Conservation (phyloP, 2,888 invertebrate species). For the Cataglyphis livida region DNA sequence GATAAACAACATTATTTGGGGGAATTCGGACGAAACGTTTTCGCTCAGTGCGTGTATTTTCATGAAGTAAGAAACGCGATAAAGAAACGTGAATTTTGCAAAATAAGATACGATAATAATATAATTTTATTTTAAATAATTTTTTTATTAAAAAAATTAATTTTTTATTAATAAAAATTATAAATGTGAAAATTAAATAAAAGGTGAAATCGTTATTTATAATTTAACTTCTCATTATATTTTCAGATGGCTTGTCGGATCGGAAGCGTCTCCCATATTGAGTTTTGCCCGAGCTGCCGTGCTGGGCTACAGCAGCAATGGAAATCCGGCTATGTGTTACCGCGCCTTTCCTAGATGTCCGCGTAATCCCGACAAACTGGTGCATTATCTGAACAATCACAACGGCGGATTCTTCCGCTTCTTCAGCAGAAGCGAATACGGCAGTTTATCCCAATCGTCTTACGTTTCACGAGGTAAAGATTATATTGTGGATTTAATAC, state of each 20-base stretch:
- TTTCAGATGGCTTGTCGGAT: slow-evolving; percentile 88
- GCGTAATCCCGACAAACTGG: slow-evolving; percentile 90
- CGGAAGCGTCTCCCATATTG: slow-evolving; percentile 89
- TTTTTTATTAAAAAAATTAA: no score
- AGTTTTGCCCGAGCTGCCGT: slow-evolving; percentile 92
- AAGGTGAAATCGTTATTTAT: not conserved
- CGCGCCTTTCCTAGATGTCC: slow-evolving; percentile 92
- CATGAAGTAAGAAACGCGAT: not conserved
- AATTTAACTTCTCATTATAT: not conserved
- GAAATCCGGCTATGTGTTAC: slow-evolving; percentile 88
- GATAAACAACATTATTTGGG: slow-evolving; percentile 74
- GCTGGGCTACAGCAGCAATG: slow-evolving; percentile 90
- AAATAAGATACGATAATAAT: not conserved
- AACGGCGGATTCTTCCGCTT: slow-evolving; percentile 95
- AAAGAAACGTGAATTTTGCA: not conserved
- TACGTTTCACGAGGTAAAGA: slow-evolving; percentile 31
- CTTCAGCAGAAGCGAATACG: slow-evolving; percentile 86
- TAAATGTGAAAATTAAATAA: slow-evolving; percentile 85
- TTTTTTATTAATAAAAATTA: slow-evolving; percentile 55
- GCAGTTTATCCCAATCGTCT: not conserved
- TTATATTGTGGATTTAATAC: not conserved
- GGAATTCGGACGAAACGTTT: slow-evolving; percentile 83
- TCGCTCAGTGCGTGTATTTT: slow-evolving; percentile 87
- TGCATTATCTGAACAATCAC: slow-evolving; percentile 93
- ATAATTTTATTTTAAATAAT: not conserved